phyloP scores from a whole-genome alignment of 2,888 invertebrate species.

The Brassicogethes aeneus region DNA sequence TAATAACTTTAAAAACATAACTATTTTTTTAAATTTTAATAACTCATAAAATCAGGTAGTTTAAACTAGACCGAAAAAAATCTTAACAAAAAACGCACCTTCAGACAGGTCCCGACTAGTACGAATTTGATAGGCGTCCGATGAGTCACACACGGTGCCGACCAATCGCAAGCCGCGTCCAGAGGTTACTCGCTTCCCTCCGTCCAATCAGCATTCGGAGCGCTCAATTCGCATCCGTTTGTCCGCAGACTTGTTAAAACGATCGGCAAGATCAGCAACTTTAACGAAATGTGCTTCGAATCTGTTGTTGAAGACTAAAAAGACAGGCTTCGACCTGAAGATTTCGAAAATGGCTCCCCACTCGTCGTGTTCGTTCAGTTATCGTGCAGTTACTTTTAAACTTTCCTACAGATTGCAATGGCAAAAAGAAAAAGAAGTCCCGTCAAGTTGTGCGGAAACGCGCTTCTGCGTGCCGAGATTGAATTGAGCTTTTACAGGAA shows the following conservation, averaged over 20 bases:
- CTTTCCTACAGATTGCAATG: too few species aligned
- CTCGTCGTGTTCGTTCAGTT: neutral
- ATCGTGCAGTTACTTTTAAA: too few species aligned
- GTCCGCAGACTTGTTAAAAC: neutral
- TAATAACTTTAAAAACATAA: too few species aligned
- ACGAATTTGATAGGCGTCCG: neutral
- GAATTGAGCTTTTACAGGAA: slow-evolving; percentile 15
- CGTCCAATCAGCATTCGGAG: too few species aligned
- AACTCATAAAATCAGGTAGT: too few species aligned
- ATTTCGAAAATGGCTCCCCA: neutral
- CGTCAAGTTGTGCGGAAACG: slow-evolving; percentile 17
- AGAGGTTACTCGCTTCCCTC: neutral
- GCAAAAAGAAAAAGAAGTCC: slow-evolving; percentile 16
- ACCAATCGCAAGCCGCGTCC: neutral
- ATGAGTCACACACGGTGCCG: neutral
- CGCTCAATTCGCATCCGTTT: neutral
- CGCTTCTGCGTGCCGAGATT: slow-evolving; percentile 18
- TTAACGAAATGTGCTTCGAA: neutral
- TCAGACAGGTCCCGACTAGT: neutral
- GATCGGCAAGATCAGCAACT: neutral
- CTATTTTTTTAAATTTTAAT: too few species aligned
- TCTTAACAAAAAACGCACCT: neutral
- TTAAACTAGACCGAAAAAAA: neutral
- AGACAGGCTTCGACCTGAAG: neutral
- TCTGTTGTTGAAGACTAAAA: neutral